Base-by-base conservation (phyloP, 1,140 invertebrate species). In the Ephestia elutella region DNA sequence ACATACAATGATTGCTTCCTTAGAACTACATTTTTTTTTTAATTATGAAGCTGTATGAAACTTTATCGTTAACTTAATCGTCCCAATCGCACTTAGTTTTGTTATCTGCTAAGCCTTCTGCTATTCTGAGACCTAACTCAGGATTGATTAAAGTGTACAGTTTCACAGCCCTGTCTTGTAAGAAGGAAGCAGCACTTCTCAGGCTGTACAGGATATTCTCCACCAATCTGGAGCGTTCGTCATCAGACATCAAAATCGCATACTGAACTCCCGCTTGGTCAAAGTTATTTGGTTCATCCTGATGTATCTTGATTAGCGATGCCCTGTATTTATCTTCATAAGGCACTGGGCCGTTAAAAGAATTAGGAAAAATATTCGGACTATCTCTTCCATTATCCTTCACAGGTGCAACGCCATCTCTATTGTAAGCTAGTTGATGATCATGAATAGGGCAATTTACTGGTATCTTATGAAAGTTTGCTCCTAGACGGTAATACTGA, bases 291-390 rank as follows among this genome's bases (percentile, higher is more conserved):
- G 91, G 90, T 49, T 92, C 90, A 35, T 92, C 93, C 32, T 84
- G 82, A 1, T 88, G 78, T 17, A 89, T 79, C 60, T 90, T 90
- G 5, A 82, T 70, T 4, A 92, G 83, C 21, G 86, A 77, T 2
- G 89, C 75, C 17, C 78, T 76, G 55, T 89, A 81, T 35, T 89
- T 85, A 20, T 90, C 82, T 49, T 84, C 73, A 58, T 89, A 89
- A 48, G 92, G 90, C 18, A 90, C 80, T 0, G 96, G 95, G 0
- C 96, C 97, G 59, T 89, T 87, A 79, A 98, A 99, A 62, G 96
- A 97, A 86, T 99, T 99, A 0, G 98, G 98, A 89, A 92, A 97
- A 80, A 98, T 99, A 86, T 98, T 98, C 2, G 97, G 97, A 10
- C 94, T 94, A 54, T 94, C 94, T 68, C 89, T 92, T 89, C 93